These are phyloP conservation scores for Pachyuromys duprasi DNA, from an alignment of 2,797 vertebrate species.

Conservation along the genomic window DNA sequence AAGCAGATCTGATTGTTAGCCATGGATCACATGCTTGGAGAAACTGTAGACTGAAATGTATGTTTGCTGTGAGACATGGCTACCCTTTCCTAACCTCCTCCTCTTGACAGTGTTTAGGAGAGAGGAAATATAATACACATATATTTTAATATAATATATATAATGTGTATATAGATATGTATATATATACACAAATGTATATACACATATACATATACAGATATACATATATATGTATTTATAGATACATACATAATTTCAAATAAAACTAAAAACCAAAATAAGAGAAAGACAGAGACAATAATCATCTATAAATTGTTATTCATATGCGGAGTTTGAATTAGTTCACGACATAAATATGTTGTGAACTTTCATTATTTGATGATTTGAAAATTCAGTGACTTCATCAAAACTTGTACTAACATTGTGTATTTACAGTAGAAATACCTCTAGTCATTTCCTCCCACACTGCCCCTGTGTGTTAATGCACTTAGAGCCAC, in stretches of 20 bases:
- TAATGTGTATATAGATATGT: too few relatives aligned
- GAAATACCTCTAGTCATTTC: neutral
- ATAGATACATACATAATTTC: neutral
- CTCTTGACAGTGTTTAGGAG: neutral
- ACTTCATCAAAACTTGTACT: neutral
- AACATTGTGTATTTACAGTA: neutral
- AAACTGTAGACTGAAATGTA: neutral
- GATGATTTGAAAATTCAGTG: neutral
- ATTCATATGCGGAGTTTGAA: neutral
- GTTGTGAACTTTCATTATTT: neutral
- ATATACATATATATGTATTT: neutral
- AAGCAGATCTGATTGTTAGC: neutral
- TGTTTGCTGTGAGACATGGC: neutral
- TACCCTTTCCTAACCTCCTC: neutral
- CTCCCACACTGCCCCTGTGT: too few relatives aligned
- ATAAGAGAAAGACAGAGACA: neutral
- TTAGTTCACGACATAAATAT: neutral
- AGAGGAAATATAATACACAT: too few relatives aligned
- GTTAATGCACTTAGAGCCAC: neutral
- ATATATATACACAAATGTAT: too few relatives aligned
- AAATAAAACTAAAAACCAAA: neutral
- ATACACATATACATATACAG: too few relatives aligned
- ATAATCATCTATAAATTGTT: neutral
- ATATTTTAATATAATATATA: too few relatives aligned
- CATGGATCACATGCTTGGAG: neutral